Base-by-base conservation (phyloP, 2,113 vertebrate species). In the Todiramphus chloris region DNA sequence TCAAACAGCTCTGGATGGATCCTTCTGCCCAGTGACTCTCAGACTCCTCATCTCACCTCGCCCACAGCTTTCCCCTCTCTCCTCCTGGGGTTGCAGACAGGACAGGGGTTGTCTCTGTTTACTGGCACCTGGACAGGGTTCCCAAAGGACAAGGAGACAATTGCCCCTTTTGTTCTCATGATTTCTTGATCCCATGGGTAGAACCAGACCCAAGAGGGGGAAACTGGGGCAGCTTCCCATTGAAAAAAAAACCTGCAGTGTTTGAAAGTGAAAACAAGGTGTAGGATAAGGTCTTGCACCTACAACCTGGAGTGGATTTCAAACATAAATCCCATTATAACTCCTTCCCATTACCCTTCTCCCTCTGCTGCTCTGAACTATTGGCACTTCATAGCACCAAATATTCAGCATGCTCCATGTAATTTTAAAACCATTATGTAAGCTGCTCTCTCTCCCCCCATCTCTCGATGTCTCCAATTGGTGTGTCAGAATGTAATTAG, bases 401-500 rank as follows among this genome's bases (percentile, higher is more conserved):
- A 64, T 18, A 87, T 46, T 76, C 86, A 10, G 17, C 83, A 5
- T 16, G 81, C n/a, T 91, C 66, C 8, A 1, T 83, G 89, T 43
- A 41, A 89, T 93, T 96, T 83, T 50, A 69, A 91, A 94, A 11
- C 70, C 83, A 59, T 94, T 94, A 59, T 89, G 81, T 82, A 89
- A 95, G 89, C 90, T 95, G 86, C 83, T 89, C 83, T 74, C 76
- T 50, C 41, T 35, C n/a, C 10, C 75, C 75, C 20, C 43, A 21
- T 35, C 62, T 73, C 86, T 69, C 9, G 10, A 41, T 33, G 74
- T 44, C 96, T 90, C 91, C 95, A 79, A 83, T 91, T 78, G 86
- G 55, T 94, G 87, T 97, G 96, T 96, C 96, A 96, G 95, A 96
- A 96, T 50, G 81, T 95, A 97, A 97, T 96, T 97, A 97, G 95